Evolutionary conservation across 2,113 vertebrate species (phyloP), one percentile per base, ranked within the genome.

Genomic region (Camelus dromedarius): DNA sequence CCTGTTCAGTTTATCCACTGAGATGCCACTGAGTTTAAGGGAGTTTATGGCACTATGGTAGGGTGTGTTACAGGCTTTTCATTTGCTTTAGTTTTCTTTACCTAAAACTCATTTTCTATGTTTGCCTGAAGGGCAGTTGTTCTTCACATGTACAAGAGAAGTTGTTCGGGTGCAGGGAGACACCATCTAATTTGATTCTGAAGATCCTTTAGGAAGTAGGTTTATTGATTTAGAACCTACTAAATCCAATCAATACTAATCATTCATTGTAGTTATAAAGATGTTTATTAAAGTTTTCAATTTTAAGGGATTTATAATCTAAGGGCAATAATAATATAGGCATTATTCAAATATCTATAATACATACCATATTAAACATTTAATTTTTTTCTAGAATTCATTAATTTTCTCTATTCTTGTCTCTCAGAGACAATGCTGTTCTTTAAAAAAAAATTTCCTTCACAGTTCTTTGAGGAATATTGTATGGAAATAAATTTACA

Each of bases 401-500:
- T 46, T 87, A 42, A 42, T 42, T 92, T 76, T 72, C 75, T 32
- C 52, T 77, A 50, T 75, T 86, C 22, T 2, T 67, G 0, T 69
- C 13, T 77, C 9, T 73, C 82, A 28, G 32, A 85, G 24, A 91
- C 6, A n/a, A 30, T 66, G 9, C 2, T 91, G 1, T 15, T 8
- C 22, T 93, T 92, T 15, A 86, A 87, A 72, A 54, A 58, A 75
- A 58, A 3, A 14, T 50, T 93, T 80, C 19, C 22, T 79, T 83
- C 8, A 84, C 32, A 88, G 5, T 80, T 95, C 11, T 73, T 86
- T 28, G 26, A 62, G 14, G 52, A 70, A 60, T 90, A 62, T 66
- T 88, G 70, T 87, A 1, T 64, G 52, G 26, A 93, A 80, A 76
- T 86, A 80, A 91, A 82, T 82, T 76, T 89, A 69, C 32, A 84